Evolutionary conservation across 1,140 invertebrate genomes (phyloP).

Genomic region (Halotydeus destructor): DNA sequence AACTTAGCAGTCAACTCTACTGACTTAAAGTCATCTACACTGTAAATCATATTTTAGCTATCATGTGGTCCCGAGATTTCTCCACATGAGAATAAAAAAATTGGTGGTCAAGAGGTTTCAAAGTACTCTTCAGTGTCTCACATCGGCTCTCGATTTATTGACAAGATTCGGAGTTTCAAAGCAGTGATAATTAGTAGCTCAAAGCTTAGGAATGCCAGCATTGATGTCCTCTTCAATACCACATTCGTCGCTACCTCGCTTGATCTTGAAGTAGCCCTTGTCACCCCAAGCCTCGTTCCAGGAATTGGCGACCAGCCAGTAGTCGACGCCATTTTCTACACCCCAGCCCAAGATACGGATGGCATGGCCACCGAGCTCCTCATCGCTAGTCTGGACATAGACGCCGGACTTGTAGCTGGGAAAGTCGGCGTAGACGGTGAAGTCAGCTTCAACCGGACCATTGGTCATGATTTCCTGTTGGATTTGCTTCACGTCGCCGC

Average conservation of each 20-base stretch:
- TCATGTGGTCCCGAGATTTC: too few species aligned
- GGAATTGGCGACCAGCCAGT: conserved; percentile 22
- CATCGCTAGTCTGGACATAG: neutral
- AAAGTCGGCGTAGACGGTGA: conserved; percentile 33
- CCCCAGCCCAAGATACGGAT: conserved; percentile 14
- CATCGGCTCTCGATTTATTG: too few species aligned
- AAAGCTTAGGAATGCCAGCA: conserved; percentile 26
- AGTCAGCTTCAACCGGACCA: conserved; percentile 32
- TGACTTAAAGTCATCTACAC: too few species aligned
- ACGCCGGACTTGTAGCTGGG: conserved; percentile 25
- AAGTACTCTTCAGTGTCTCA: too few species aligned
- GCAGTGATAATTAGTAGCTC: too few species aligned
- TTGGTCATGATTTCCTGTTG: conserved; percentile 30
- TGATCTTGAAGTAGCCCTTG: conserved; percentile 11
- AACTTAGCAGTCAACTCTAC: too few species aligned
- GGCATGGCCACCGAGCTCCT: conserved; percentile 13
- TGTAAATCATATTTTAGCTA: too few species aligned
- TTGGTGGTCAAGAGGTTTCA: too few species aligned
- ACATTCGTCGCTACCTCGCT: conserved; percentile 30
- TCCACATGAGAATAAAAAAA: too few species aligned
- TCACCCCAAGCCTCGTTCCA: conserved; percentile 26
- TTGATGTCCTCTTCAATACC: conserved; percentile 29
- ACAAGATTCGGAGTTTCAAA: too few species aligned
- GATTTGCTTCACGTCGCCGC: conserved; percentile 24
- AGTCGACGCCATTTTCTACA: conserved; percentile 1